Base-by-base conservation (phyloP, 2,113 vertebrate genomes). In the Rhinoptilus africanus region DNA sequence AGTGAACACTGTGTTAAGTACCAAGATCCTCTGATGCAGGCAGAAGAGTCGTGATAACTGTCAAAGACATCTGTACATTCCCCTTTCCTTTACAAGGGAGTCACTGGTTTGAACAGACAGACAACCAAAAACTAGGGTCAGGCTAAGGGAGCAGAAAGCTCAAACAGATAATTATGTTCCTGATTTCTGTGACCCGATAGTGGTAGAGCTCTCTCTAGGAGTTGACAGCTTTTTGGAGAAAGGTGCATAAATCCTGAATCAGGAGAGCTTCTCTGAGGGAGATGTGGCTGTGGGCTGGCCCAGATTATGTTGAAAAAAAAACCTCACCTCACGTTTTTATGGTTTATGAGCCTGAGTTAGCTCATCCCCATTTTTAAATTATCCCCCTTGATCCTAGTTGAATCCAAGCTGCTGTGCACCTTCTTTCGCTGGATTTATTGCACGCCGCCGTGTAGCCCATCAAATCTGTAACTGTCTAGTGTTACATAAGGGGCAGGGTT, bases 371-470 rank as follows among this genome's bases (percentile, higher is more conserved):
- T 50, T 69, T 54, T 51, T 22, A 57, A 60, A 60, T 35, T 9
- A 32, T 47, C 27, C 5, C 18, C 5, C n/a, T 85, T 47, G 13
- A 9, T 73, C 26, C 19, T n/a, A 30, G 19, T 26, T 54, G 10
- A 26, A 47, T 32, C 10, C 19, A 84, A 73, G 35, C 10, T 48
- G 10, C 19, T 64, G 18, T 21, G n/a, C 13, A 35, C 7, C 30
- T 28, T 16, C 14, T 54, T 60, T 67, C 22, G 3, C 22, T 35
- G 73, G 12, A 24, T 78, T 60, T 72, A 16, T 24, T 27, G 4
- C 39, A 34, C 0, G 0, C 5, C 21, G 8, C 28, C 14, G 2
- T 63, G 32, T 8, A 56, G 6, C 16, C 14, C 56, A 11, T 30
- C 9, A 77, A 53, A 26, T n/a, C 30, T 54, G 37, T 57, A 84